Evolutionary conservation across 2,797 vertebrate genomes (phyloP).

Genomic region (Lepilemur septentrionalis): DNA sequence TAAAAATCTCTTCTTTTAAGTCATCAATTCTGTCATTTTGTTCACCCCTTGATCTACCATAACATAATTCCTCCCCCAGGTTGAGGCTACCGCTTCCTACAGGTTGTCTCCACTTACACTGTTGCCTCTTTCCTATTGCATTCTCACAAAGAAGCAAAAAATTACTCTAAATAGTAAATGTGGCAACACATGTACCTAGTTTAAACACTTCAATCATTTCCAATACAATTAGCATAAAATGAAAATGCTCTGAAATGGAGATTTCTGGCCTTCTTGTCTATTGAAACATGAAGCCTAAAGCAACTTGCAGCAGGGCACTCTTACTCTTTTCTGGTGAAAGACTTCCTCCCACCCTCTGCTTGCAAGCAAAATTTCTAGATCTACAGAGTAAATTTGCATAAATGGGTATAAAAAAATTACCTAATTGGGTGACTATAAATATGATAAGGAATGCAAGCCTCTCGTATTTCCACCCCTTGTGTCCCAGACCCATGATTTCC

Average conservation of each 20-base stretch:
- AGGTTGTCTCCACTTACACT: neutral
- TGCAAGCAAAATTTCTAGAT: neutral
- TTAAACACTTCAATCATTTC: neutral
- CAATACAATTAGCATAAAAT: neutral
- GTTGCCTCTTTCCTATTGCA: neutral
- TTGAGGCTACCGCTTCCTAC: neutral
- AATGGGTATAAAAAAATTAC: neutral
- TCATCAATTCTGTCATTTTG: neutral
- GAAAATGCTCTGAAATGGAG: neutral
- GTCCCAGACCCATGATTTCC: neutral
- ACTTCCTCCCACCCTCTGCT: fast-evolving
- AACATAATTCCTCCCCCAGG: neutral
- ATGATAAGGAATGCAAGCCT: neutral
- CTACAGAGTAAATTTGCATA: neutral
- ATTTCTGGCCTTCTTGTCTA: neutral
- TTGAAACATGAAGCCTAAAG: neutral
- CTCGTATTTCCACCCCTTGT: neutral
- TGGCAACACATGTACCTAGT: neutral
- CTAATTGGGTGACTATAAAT: neutral
- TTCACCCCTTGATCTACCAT: neutral
- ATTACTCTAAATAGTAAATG: neutral
- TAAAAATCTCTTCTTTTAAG: neutral
- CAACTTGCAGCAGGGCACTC: neutral
- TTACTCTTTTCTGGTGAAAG: neutral
- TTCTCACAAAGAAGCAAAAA: neutral